Conservation (phyloP, 2,113 vertebrate genomes). For the Sinocyclocheilus maitianheensis region DNA sequence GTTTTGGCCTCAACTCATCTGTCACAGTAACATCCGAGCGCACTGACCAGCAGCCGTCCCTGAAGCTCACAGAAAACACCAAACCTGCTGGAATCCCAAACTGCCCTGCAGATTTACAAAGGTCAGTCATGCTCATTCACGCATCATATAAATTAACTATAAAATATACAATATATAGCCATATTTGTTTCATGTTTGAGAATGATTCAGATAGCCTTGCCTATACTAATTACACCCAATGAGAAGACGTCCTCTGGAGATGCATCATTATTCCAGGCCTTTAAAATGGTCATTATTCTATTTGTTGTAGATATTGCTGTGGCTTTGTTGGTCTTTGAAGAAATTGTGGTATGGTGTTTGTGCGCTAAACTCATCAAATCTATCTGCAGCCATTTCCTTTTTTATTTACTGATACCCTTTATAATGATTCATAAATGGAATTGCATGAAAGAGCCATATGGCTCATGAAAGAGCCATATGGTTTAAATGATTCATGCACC, state of each 20-base stretch:
- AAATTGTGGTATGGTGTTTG: slow-evolving; percentile 53
- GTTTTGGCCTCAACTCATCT: slow-evolving; percentile 62
- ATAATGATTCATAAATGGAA: not conserved
- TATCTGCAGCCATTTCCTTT: slow-evolving; percentile 80
- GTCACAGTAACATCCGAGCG: slow-evolving; percentile 68
- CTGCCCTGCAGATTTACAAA: slow-evolving; percentile 70
- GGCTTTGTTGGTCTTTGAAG: slow-evolving; percentile 53
- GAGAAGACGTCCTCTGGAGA: slow-evolving; percentile 78
- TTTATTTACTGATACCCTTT: not conserved
- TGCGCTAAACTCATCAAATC: slow-evolving; percentile 72
- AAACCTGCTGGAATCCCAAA: slow-evolving; percentile 81
- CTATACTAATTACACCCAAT: slow-evolving; percentile 81
- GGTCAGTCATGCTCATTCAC: not conserved
- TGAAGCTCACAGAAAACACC: slow-evolving; percentile 82
- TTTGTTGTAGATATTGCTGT: slow-evolving; percentile 75
- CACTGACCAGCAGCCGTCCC: slow-evolving; percentile 77
- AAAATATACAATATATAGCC: not conserved
- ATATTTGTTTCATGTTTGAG: not conserved
- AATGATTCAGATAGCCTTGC: slow-evolving; percentile 64
- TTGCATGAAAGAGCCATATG: not conserved
- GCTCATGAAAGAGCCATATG: slow-evolving; percentile 5
- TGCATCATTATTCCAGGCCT: slow-evolving; percentile 79
- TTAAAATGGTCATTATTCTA: slow-evolving; percentile 74
- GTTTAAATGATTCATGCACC: not conserved
- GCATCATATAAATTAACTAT: not conserved